Evolutionary conservation across 2,888 invertebrate species (phyloP), one percentile per base, ranked within the genome.

Genomic region (Tenodera sinensis): DNA sequence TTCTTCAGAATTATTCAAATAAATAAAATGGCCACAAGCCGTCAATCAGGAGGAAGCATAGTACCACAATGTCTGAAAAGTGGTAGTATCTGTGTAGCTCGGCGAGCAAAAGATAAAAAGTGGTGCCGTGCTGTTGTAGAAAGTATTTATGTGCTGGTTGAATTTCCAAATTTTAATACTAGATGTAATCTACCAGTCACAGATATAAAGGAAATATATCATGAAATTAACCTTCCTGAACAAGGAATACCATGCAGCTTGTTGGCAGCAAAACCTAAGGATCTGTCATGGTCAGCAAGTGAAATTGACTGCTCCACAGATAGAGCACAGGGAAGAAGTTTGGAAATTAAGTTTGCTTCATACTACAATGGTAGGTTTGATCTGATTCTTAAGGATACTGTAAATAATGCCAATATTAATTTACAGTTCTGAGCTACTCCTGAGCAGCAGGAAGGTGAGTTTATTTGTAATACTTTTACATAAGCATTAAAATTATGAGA

Each of bases 311-410:
- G n/a, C n/a, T n/a, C n/a, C 71, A 71, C 89, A 25, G 89, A 92
- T 20, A 82, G 91, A 82, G 90, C 91, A 6, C 91, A 91, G 9
- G 91, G 90, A 3, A 92, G 91, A 89, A n/a, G 84, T 3, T 89
- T 93, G 28, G 92, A 93, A 89, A 92, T 91, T 1, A 92, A 93
- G 90, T 93, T 93, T 90, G 88, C 93, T 9, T 89, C 87, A 0
- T 90, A 92, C 86, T 91, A 92, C 15, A 91, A 92, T 84, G 91
- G 91, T 81, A 83, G 92, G 14, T 93, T 92, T 25, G 91, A 92
- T 27, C 91, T 93, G 84, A 28, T 91, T 0, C 42, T 91, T n/a
- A 90, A 92, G 15, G 90, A 90, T 71, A 90, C 85, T 88, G 71
- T 34, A 12, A 88, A 90, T 47, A 54, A 86, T 2, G 30, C 7